These are phyloP conservation scores for Indicator indicator DNA, from an alignment of 2,113 vertebrate species.

Conservation along the genomic window DNA sequence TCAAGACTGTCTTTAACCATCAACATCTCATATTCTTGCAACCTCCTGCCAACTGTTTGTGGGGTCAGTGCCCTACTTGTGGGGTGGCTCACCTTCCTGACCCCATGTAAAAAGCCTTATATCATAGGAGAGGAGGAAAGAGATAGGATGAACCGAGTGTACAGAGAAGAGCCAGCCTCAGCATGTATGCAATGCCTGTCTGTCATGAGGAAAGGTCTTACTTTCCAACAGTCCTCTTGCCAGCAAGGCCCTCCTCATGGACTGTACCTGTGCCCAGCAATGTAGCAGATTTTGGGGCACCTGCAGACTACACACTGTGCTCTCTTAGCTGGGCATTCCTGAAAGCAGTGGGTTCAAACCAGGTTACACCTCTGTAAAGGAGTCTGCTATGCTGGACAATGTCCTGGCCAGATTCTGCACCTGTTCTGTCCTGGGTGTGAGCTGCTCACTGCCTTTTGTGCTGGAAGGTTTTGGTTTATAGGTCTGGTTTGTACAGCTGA, in stretches of 20 bases:
- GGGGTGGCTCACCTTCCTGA: not conserved
- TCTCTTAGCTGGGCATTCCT: rapidly evolving
- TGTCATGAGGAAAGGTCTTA: not conserved
- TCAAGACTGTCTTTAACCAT: no score
- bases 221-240: not conserved
- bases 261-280: not conserved
- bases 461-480: not conserved
- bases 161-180: rapidly evolving
- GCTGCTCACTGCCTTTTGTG: not conserved
- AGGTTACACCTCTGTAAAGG: not conserved
- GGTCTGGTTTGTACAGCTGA: not conserved
- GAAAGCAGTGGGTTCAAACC: not conserved
- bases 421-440: not conserved
- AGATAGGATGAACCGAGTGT: rapidly evolving
- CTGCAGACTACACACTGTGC: not conserved
- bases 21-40: not conserved
- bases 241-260: not conserved
- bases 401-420: not conserved
- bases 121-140: not conserved
- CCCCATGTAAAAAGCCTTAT: rapidly evolving
- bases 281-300: not conserved
- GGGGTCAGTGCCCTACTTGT: not conserved
- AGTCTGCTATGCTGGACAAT: not conserved
- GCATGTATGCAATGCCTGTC: not conserved
- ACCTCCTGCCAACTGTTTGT: not conserved